Base-by-base conservation (phyloP, 2,888 invertebrate species). In the Oithona nana region DNA sequence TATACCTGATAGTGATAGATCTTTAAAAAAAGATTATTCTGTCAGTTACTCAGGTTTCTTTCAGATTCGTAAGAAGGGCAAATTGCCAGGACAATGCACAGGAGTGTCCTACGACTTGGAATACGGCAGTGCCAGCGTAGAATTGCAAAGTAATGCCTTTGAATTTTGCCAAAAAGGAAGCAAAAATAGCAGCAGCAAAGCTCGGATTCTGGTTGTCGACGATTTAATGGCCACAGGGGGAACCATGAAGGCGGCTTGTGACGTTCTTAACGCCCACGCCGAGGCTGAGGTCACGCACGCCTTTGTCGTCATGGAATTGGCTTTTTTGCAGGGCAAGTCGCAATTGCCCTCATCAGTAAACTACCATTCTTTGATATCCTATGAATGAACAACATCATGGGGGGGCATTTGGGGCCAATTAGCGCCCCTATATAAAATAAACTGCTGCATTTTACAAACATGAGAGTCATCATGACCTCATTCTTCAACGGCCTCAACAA, bases 141-240 rank as follows among this genome's bases (percentile, higher is more conserved):
- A 59, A 29, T 6, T 59, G 6, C 59, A 59, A 26, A 49, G 29
- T n/a, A 20, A 39, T 8, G 13, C 59, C 24, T 28, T 59, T 2
- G 26, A 24, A 22, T 39, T 39, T 39, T 39, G 39, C 39, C 6
- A 39, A 16, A 39, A 39, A 39, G 39, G 16, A 16, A n/a, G n/a
- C n/a, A n/a, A n/a, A n/a, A n/a, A n/a, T n/a, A n/a, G n/a, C n/a
- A n/a, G n/a, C n/a, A 31, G 31, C 16, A 30, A 30, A 30, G 24
- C 48, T 22, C 48, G 59, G 3, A 50, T 59, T 16, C 24, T 59
- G 8, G 24, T 59, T 1, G 59, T 59, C n/a, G 59, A 59, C 28
- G 59, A 59, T 28, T 29, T 59, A 24, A 11, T 59, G 49, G 59
- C 59, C 48, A 59, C 59, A 24, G 59, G 59, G 13, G 59, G 59